Evolutionary conservation across 1,140 invertebrate genomes (phyloP), one percentile per base, ranked within the genome.

Genomic region (Cheumatopsyche charites): DNA sequence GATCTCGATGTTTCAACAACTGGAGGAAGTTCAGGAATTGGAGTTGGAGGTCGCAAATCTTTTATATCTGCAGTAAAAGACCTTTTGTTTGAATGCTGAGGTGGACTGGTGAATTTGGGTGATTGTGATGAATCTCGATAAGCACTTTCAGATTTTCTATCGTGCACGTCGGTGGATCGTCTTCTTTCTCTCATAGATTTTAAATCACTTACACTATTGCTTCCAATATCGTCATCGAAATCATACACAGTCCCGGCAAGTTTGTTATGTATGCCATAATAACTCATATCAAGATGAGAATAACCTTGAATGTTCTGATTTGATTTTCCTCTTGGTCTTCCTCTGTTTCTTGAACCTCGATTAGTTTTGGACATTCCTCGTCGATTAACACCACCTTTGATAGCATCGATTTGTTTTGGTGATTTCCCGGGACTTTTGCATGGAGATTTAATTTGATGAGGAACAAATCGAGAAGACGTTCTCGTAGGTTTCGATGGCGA

Each of bases 171-270:
- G 0, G 89, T 88, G 0, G 92, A 94, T 75, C 91, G 90, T 71
- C 93, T 85, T 25, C 92, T 86, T 77, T 95, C 93, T 15, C 93
- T 82, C 85, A 95, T 88, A 11, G 91, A 90, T 77, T 92, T 87
- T 1, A 95, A 79, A 82, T 94, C 92, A 71, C 92, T 90, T 67
- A 94, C 89, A 75, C 86, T 89, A 26, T 91, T 88, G 70, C 90
- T 91, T 7, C 88, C 88, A 7, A 91, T 88, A 75, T 95, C 93
- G 75, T 95, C 93, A 73, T 94, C 91, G 70, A 92, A 93, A 79
- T 94, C 92, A 74, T 94, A 96, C 0, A 95, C 93, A 0, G 93
- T 95, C 1, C 94, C 93, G 2, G 90, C 89, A 23, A 95, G 83
- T 80, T 93, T 93, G 77, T 89, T 92, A 66, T 90, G 88, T 47